Conservation (phyloP, 2,113 vertebrate genomes). For the Progne subis region DNA sequence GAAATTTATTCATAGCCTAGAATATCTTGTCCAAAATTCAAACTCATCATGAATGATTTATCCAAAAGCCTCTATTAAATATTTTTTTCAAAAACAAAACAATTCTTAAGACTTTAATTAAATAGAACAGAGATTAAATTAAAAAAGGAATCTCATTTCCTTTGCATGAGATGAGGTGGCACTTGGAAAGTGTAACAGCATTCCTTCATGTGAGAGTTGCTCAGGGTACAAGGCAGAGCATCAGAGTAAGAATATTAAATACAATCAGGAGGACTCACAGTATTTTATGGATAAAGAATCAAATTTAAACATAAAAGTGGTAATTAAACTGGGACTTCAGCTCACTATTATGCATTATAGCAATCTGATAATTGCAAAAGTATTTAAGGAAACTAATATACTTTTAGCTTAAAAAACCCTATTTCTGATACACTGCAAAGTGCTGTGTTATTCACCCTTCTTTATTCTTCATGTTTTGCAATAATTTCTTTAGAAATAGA, state of each 20-base stretch:
- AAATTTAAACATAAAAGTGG: neutral
- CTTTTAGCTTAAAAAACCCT: neutral
- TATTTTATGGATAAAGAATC: neutral
- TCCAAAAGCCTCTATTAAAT: slow-evolving; percentile 46
- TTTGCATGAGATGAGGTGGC: slow-evolving; percentile 18
- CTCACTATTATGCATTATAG: neutral
- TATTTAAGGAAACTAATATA: neutral
- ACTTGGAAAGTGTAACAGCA: slow-evolving; percentile 31
- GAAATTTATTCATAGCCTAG: slow-evolving; percentile 72
- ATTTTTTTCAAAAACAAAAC: slow-evolving; percentile 55
- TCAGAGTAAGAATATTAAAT: slow-evolving; percentile 9
- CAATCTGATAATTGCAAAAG: neutral
- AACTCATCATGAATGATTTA: slow-evolving; percentile 43
- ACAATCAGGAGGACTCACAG: neutral
- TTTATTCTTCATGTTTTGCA: neutral
- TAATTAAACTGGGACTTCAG: slow-evolving; percentile 21
- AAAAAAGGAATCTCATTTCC: slow-evolving; percentile 66
- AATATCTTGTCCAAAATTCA: slow-evolving; percentile 56
- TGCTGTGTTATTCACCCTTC: neutral
- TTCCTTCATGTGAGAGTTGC: slow-evolving; percentile 1
- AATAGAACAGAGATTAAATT: slow-evolving; percentile 66
- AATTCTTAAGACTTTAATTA: slow-evolving; percentile 72
- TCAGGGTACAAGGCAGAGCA: slow-evolving; percentile 14
- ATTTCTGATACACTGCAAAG: neutral
- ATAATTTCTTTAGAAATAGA: neutral